Evolutionary conservation across 2,888 invertebrate genomes (phyloP).

Genomic region (Penaeus monodon): DNA sequence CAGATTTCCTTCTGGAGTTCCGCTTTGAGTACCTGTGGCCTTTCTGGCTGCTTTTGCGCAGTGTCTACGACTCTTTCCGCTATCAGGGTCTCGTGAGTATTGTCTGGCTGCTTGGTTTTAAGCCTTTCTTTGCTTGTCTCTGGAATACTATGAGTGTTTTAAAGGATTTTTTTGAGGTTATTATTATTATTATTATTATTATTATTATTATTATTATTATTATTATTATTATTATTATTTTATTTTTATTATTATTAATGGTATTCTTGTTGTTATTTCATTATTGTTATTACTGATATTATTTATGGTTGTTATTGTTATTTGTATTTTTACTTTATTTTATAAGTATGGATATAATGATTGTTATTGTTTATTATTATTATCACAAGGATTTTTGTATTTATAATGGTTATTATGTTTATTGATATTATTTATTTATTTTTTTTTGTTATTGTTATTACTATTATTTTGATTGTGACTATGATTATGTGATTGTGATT

Average conservation of each 20-base stretch:
- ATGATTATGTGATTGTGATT: too few relatives aligned
- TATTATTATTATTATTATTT: background rate
- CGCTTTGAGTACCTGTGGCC: slow-evolving; percentile 99
- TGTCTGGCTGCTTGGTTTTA: background rate
- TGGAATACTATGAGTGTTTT: too few relatives aligned
- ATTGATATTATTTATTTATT: background rate
- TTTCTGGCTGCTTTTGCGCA: slow-evolving; percentile 94
- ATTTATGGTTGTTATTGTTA: background rate
- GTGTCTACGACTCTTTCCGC: slow-evolving; percentile 96
- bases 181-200: too few relatives aligned
- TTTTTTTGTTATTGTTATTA: too few relatives aligned
- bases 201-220: background rate
- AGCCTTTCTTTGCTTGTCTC: background rate
- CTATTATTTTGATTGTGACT: too few relatives aligned
- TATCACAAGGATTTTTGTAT: background rate
- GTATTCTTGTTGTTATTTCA: background rate
- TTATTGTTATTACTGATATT: background rate
- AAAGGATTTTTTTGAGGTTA: too few relatives aligned
- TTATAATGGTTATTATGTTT: background rate
- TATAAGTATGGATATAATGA: background rate
- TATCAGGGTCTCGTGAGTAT: slow-evolving; percentile 94
- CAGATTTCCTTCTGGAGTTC: slow-evolving; percentile 97
- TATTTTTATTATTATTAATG: too few relatives aligned
- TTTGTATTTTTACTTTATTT: too few relatives aligned
- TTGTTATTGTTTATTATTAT: background rate